Conservation (phyloP, 2,113 vertebrate species). For the Mormyrus iriodes region DNA sequence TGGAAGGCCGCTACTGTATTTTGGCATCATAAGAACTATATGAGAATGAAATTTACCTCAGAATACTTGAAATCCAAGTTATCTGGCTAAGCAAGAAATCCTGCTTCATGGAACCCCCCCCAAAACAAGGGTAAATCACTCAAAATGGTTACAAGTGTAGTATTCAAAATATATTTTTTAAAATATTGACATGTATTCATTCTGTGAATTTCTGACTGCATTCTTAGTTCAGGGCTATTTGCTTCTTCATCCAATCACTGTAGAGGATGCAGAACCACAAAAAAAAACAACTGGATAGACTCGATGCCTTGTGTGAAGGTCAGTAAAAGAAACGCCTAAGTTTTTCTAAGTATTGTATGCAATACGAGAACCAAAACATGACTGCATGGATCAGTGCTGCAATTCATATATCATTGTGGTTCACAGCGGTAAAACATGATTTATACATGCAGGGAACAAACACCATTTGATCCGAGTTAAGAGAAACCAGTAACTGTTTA, state of each 20-base stretch:
- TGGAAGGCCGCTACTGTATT: too few relatives aligned
- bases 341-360: slow-evolving; percentile 35
- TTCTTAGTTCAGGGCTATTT: slow-evolving; percentile 23
- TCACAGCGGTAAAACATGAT: slow-evolving; percentile 46
- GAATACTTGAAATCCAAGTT: not conserved
- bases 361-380: slow-evolving; percentile 26
- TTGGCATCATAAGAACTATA: too few relatives aligned
- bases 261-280: slow-evolving; percentile 28
- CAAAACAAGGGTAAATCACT: not conserved
- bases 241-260: slow-evolving; percentile 31
- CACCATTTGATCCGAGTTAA: slow-evolving; percentile 39
- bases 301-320: slow-evolving; percentile 27
- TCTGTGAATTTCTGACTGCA: slow-evolving; percentile 29
- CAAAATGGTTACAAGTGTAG: slow-evolving; percentile 16
- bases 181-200: slow-evolving; percentile 18
- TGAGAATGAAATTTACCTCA: too few relatives aligned
- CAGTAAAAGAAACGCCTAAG: slow-evolving; percentile 36
- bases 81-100: not conserved
- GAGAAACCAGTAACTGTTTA: slow-evolving; percentile 53
- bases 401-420: slow-evolving; percentile 40
- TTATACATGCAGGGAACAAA: slow-evolving; percentile 45
- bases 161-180: not conserved
- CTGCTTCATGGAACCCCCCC: not conserved
- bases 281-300: slow-evolving; percentile 44
- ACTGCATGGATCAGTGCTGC: slow-evolving; percentile 31